These are phyloP conservation scores for Pterophyllum scalare DNA, from an alignment of 2,113 vertebrate genomes.

Conservation along the genomic window DNA sequence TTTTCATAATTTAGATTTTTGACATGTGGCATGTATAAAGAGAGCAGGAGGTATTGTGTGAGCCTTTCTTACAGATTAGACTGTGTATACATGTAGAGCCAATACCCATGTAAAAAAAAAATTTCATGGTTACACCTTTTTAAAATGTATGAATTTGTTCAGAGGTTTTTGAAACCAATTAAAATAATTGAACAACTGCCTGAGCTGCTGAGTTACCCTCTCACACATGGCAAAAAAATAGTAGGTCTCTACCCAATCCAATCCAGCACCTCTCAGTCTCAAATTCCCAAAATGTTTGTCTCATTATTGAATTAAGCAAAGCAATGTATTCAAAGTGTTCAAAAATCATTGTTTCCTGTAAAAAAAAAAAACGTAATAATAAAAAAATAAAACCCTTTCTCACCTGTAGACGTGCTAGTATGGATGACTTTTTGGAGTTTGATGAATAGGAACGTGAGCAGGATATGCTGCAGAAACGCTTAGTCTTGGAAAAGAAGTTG, in stretches of 20 bases:
- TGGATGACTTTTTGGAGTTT: constrained; percentile 93
- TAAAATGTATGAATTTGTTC: background rate
- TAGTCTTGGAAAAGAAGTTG: constrained; percentile 92
- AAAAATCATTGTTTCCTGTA: background rate
- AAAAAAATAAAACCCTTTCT: constrained; percentile 10
- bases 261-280: background rate
- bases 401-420: constrained; percentile 91
- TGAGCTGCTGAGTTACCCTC: background rate
- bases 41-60: background rate
- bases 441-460: constrained; percentile 96
- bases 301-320: background rate
- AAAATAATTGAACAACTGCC: background rate
- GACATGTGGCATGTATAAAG: background rate
- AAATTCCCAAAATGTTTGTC: background rate
- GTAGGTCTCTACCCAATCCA: background rate
- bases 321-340: background rate
- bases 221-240: background rate
- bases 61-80: background rate
- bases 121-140: background rate
- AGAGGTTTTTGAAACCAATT: background rate
- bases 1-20: background rate
- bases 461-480: constrained; percentile 94
- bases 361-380: background rate
- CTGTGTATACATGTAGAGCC: background rate
- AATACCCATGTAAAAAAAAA: no score